Evolutionary conservation across 2,888 invertebrate species (phyloP), one percentile per base, ranked within the genome.

Genomic region (Incurvaria masculella): DNA sequence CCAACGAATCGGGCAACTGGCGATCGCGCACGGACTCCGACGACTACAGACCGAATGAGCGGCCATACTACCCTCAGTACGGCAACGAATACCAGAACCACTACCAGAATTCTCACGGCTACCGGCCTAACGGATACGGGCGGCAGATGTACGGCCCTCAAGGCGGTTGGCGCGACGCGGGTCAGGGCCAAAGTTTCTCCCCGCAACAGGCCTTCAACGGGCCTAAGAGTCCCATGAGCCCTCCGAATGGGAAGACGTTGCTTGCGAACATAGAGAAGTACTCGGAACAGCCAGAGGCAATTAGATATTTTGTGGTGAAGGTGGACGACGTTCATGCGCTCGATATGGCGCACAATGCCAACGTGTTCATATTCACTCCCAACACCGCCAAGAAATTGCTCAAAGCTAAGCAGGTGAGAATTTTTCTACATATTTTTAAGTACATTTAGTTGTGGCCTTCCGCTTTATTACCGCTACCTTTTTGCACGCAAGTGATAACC

Each of bases 321-420:
- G 83, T 83, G 16, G 81, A 76, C 33, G 83, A 81, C 51, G 62
- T 73, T 49, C 80, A 79, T 49, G 66, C 69, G 42, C 72, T 86
- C 33, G 84, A 85, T 48, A 65, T 79, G 17, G 83, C 85, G 5
- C 73, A 82, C 51, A 68, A 61, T 45, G 74, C 74, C 10, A 79
- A 79, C 33, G 66, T 71, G 6, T 87, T 81, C 79, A 79, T 81
- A 16, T 85, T 87, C 59, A 68, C 82, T n/a, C 76, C 74, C 18
- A 72, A 72, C 49, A 85, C 84, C 3, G 82, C 83, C 51, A 81
- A 81, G 59, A 85, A 83, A 59, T 61, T 88, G 48, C 72, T 82
- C 56, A 80, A 81, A 54, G 69, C 78, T 18, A 79, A 75, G 53
- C 80, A 81, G 78, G 87, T 86, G 58, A 57, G 65, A 53, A 55